A percentile compares a stretch with the other conserved stretches of the same genome.
These are phyloP conservation scores for Allacma fusca DNA, from an alignment of 2,888 invertebrate genomes.

Conservation along the genomic window DNA sequence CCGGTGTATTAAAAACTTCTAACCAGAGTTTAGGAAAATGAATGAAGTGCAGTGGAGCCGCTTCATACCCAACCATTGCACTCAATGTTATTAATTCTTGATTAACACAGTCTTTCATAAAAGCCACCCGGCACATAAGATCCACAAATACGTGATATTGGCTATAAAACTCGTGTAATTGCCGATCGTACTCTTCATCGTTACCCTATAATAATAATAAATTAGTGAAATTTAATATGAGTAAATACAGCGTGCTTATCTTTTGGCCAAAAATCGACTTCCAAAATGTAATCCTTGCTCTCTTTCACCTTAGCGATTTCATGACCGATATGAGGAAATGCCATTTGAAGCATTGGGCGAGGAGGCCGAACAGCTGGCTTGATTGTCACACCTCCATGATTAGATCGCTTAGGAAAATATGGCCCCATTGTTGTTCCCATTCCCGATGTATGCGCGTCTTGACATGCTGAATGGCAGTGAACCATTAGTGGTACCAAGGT, in stretches of 20 bases:
- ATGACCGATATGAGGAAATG: slow-evolving; percentile 78
- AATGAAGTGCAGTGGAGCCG: slow-evolving; percentile 83
- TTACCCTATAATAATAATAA: slow-evolving; percentile 69
- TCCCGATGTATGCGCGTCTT: slow-evolving; percentile 72
- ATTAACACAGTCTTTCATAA: slow-evolving; percentile 85
- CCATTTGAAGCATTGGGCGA: slow-evolving; percentile 85
- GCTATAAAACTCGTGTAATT: slow-evolving; percentile 78
- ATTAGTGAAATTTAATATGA: too few relatives aligned
- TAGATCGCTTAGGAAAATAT: slow-evolving; percentile 73
- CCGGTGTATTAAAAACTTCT: slow-evolving; percentile 81
- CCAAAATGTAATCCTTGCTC: too few relatives aligned
- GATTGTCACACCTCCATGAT: slow-evolving; percentile 68
- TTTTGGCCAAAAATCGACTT: too few relatives aligned
- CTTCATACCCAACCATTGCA: slow-evolving; percentile 90
- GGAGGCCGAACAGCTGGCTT: slow-evolving; percentile 75
- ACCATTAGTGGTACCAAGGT: slow-evolving; percentile 85
- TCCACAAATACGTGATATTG: slow-evolving; percentile 92
- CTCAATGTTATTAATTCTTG: slow-evolving; percentile 86
- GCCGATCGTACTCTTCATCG: slow-evolving; percentile 79
- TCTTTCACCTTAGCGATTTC: slow-evolving; percentile 71
- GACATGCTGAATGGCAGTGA: slow-evolving; percentile 80
- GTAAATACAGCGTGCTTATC: too few relatives aligned
- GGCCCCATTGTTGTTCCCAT: slow-evolving; percentile 75
- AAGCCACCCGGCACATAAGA: slow-evolving; percentile 84
- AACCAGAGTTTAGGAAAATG: slow-evolving; percentile 92